Percentiles rank a stretch among this genome's conserved stretches.
These are phyloP conservation scores for Thamnophis elegans DNA, from an alignment of 2,797 vertebrate genomes.

Conservation along the genomic window DNA sequence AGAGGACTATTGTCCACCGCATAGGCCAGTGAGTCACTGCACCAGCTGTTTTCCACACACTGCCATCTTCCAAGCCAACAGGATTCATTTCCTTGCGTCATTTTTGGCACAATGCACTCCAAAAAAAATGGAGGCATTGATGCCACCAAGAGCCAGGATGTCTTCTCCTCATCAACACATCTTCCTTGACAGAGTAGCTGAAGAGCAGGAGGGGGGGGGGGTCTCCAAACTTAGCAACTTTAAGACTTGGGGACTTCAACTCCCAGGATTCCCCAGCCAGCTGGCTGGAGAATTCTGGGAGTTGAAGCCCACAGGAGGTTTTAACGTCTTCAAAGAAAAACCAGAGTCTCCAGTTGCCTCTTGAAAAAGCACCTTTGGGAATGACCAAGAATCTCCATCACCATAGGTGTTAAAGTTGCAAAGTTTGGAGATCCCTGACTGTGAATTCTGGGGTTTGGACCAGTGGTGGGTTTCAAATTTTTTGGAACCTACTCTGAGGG, in stretches of 20 bases:
- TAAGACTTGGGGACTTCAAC: too few species aligned
- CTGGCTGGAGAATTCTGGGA: too few species aligned
- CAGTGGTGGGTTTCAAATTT: too few species aligned
- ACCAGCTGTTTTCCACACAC: not conserved
- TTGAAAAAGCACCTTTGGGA: too few species aligned
- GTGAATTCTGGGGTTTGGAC: too few species aligned
- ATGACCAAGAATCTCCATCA: not conserved
- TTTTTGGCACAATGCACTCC: not conserved
- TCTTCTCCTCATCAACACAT: not conserved
- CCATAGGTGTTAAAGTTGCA: not conserved
- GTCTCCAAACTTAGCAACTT: not conserved
- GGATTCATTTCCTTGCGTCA: not conserved
- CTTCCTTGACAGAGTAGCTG: not conserved
- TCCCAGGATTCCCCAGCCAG: too few species aligned
- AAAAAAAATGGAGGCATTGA: rapidly evolving
- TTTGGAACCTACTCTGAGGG: too few species aligned
- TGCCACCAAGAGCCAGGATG: not conserved
- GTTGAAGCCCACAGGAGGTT: too few species aligned
- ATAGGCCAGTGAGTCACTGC: not conserved
- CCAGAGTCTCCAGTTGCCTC: too few species aligned
- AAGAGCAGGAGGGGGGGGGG: too few species aligned
- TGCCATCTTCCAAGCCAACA: not conserved
- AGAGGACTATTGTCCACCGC: not conserved
- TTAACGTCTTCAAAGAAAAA: too few species aligned
- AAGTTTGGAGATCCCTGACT: too few species aligned